Base-by-base conservation (phyloP, 1,140 invertebrate species). In the Zaprionus camerounensis region DNA sequence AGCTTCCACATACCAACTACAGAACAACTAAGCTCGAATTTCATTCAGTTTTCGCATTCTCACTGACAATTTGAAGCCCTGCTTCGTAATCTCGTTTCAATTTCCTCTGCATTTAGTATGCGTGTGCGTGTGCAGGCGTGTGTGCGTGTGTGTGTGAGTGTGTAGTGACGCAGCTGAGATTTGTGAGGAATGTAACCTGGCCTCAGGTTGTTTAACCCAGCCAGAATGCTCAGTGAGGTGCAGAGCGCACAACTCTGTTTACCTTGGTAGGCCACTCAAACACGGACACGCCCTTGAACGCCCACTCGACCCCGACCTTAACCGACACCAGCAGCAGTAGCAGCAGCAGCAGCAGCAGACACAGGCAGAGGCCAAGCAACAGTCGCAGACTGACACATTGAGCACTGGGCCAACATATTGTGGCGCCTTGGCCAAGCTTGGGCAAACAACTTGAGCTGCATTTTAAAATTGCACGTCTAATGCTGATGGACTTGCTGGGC, bases 261-360 rank as follows among this genome's bases (percentile, higher is more conserved):
- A 71, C 57, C 57, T 76, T 61, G 72, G 56, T 53, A 36, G 64
- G 70, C 71, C 81, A 88, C 84, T 87, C 80, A 88, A 83, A 83
- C 78, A 87, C 73, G 70, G 51, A 41, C 62, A 73, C 70, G 84
- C 76, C 84, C 84, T 87, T 87, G 84, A 81, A 87, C 49, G 41
- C 41, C 41, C 53, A 80, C 65, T 55, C 49, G 71, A 44, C 51
- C 57, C 20, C 75, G 81, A 63, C 81, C 68, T 67, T 67, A 46
- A 31, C 58, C 58, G 22, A 61, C 59, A 34, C 12, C 36, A 36
- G 11, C n/a, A 41, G 17, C 2, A 61, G 22, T 17, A n/a, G n/a
- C n/a, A n/a, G 28, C 24, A 53, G 20, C n/a, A 20, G n/a, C 24
- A 56, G 51, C 24, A 17, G 22, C 24, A 36, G n/a, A 11, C 12